Evolutionary conservation across 30 jellyfish, hydroid and myxozoan genomes (phyloP).

Genomic region (Cassiopea andromeda): DNA sequence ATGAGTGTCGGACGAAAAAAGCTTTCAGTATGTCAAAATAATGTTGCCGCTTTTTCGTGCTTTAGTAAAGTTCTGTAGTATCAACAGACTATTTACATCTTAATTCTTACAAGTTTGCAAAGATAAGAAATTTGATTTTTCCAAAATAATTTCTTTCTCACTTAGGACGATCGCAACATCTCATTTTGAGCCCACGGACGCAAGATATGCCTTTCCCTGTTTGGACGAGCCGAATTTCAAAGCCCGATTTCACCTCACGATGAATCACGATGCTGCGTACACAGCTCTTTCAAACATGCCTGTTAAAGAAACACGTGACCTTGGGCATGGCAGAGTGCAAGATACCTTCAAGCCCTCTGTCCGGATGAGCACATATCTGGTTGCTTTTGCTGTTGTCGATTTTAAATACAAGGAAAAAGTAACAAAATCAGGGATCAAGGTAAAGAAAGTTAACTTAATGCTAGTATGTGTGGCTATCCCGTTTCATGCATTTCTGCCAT

Average conservation of each 20-base stretch:
- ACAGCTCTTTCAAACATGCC: constrained; percentile 99
- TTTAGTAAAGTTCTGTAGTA: too few species aligned
- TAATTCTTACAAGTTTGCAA: too few species aligned
- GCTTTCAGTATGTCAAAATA: too few species aligned
- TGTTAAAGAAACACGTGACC: constrained; percentile 32
- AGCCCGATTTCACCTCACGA: constrained; percentile 82
- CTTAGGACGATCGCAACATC: constrained; percentile 91
- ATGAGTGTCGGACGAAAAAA: too few species aligned
- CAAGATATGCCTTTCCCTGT: constrained; percentile 96
- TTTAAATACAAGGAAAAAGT: constrained; percentile 78
- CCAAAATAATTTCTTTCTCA: background rate
- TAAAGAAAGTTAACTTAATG: constrained; percentile 37
- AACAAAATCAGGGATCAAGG: constrained; percentile 90
- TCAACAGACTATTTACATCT: too few species aligned
- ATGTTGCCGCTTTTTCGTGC: too few species aligned
- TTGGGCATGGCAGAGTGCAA: constrained; percentile 53
- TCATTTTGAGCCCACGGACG: constrained; percentile 99
- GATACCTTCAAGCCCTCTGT: constrained; percentile 81
- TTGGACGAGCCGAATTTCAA: constrained; percentile 95
- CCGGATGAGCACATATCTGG: constrained; percentile 93
- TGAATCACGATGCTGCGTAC: constrained; percentile 71
- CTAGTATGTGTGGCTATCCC: too few species aligned
- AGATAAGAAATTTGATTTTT: too few species aligned
- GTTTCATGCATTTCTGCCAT: too few species aligned
- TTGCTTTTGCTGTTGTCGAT: constrained; percentile 94